Conservation (phyloP, 2,888 invertebrate genomes). For the Amblyjoppa fuscipennis region DNA sequence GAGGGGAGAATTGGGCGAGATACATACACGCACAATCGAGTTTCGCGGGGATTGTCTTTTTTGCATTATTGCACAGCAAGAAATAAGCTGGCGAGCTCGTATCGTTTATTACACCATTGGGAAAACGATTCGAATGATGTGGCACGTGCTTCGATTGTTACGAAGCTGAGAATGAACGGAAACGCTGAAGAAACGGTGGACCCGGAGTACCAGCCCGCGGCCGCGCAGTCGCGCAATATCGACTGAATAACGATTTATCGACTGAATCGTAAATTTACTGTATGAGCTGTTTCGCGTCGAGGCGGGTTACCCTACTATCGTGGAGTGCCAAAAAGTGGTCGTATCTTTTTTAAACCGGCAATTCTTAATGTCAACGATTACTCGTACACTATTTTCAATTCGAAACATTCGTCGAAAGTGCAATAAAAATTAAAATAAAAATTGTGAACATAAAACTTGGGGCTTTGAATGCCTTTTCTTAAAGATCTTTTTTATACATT, state of each 20-base stretch:
- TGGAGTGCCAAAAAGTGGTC: constrained; percentile 4
- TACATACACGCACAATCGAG: not conserved
- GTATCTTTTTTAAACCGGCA: not conserved
- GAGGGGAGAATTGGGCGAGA: not conserved
- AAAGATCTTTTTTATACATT: not conserved
- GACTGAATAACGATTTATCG: constrained; percentile 24
- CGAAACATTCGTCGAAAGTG: not conserved
- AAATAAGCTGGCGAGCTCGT: constrained; percentile 16
- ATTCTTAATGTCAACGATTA: not conserved
- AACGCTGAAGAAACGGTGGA: constrained; percentile 16
- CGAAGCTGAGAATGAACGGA: constrained; percentile 33
- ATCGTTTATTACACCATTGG: constrained; percentile 39
- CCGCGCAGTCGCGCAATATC: constrained; percentile 6
- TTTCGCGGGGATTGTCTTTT: not conserved
- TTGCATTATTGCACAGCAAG: constrained; percentile 14
- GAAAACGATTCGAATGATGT: constrained; percentile 24
- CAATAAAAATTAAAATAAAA: not conserved
- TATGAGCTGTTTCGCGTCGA: not conserved
- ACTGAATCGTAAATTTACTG: constrained; percentile 13
- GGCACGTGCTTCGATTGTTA: constrained; percentile 45
- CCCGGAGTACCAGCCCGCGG: not conserved
- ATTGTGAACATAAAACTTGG: not conserved
- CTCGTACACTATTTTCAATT: not conserved
- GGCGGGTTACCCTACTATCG: not conserved
- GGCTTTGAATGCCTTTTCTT: not conserved